Conservation (phyloP, 2,888 invertebrate species). For the Nyleta sp. region DNA sequence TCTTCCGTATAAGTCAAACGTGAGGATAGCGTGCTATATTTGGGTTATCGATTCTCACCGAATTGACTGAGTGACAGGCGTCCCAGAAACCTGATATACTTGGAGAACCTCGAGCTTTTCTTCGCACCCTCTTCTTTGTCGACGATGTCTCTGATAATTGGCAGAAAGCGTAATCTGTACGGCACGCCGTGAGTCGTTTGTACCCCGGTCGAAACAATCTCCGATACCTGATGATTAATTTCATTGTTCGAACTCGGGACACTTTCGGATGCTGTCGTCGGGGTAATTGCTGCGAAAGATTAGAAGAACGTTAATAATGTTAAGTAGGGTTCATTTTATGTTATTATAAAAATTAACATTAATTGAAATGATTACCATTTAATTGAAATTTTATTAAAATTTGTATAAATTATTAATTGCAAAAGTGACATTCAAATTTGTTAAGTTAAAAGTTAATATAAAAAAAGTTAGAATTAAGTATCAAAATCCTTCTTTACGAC, state of each 20-base stretch:
- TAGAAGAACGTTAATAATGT: too few relatives aligned
- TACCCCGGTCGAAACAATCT: constrained; percentile 75
- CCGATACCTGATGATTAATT: constrained; percentile 58
- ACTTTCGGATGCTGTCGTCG: constrained; percentile 71
- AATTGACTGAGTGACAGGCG: constrained; percentile 77
- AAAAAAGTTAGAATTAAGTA: too few relatives aligned
- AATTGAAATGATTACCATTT: too few relatives aligned
- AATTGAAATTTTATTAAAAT: too few relatives aligned
- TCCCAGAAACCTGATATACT: constrained; percentile 76
- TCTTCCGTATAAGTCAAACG: constrained; percentile 7
- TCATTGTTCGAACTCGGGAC: constrained; percentile 67
- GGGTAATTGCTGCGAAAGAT: constrained; percentile 60
- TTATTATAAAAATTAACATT: too few relatives aligned
- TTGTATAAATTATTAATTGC: too few relatives aligned
- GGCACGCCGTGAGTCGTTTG: constrained; percentile 83
- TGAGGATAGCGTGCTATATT: constrained; percentile 48
- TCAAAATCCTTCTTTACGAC: too few relatives aligned
- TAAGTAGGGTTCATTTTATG: too few relatives aligned
- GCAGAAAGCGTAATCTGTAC: constrained; percentile 85
- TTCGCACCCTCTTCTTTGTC: constrained; percentile 71
- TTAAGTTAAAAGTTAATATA: too few relatives aligned
- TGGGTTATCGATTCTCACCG: constrained; percentile 72
- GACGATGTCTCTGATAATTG: constrained; percentile 78
- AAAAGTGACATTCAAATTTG: too few relatives aligned
- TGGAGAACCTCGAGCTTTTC: constrained; percentile 71